A percentile compares a stretch with the other conserved stretches of the same genome.
phyloP scores from a whole-genome alignment of 1,140 invertebrate genomes.

The Leptinotarsa lineolata region DNA sequence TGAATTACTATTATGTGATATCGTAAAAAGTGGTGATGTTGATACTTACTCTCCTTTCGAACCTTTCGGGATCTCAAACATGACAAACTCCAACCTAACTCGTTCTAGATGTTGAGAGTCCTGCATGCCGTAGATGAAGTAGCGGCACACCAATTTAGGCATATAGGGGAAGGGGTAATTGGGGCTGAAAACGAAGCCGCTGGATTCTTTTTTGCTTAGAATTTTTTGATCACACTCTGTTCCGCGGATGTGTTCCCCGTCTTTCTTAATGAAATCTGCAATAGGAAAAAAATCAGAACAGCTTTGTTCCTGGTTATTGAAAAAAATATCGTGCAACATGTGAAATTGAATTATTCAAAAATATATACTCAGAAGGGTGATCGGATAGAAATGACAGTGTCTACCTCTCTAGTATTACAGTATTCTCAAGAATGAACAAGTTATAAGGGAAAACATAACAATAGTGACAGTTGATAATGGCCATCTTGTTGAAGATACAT shows the following conservation, averaged over 20 bases:
- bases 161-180: conserved; percentile 95
- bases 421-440: too few relatives aligned
- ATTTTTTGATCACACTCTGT: conserved; percentile 98
- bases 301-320: too few relatives aligned
- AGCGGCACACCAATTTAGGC: conserved; percentile 92
- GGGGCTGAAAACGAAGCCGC: conserved; percentile 89
- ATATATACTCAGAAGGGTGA: too few relatives aligned
- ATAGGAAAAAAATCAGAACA: too few relatives aligned
- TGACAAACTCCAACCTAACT: conserved; percentile 83
- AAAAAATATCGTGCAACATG: too few relatives aligned
- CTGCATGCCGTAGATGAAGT: conserved; percentile 97
- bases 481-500: too few relatives aligned
- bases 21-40: neutral
- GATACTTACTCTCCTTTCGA: conserved; percentile 69
- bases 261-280: conserved; percentile 90
- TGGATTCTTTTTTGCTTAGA: conserved; percentile 88
- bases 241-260: conserved; percentile 89
- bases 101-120: conserved; percentile 93
- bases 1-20: too few relatives aligned
- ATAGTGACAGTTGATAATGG: too few relatives aligned
- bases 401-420: neutral
- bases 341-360: too few relatives aligned
- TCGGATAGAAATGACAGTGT: neutral
- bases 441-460: too few relatives aligned
- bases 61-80: conserved; percentile 87